Evolutionary conservation across 2,888 invertebrate species (phyloP), one percentile per base, ranked within the genome.

Genomic region (Chouioia cunea): DNA sequence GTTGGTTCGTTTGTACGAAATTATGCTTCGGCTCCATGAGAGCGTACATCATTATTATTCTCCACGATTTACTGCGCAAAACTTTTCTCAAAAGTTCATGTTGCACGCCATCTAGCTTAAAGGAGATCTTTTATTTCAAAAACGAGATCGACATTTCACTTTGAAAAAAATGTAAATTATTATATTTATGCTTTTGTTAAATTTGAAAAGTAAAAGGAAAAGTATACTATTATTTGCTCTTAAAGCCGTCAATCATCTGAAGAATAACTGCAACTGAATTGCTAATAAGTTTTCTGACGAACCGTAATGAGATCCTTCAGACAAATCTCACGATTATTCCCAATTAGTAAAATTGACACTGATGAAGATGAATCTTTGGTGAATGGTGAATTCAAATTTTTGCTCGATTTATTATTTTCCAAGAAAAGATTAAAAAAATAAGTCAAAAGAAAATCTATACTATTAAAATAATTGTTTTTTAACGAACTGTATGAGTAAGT

Each of bases 291-390:
- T 20, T 74, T 76, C 75, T 77, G 70, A 64, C 63, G 56, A 43
- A 52, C 66, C 65, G 65, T 85, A 84, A 83, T 81, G 81, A 83
- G 82, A 79, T 78, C 73, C 81, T 80, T 75, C 72, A 80, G 77
- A 76, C 78, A 79, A 80, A 78, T 76, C 81, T 81, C 79, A 75
- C 78, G 79, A 82, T 84, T 83, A 82, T 82, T 77, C 76, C 67
- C 74, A 76, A 81, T 82, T 83, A 80, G 78, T 77, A 79, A 79
- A 80, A 83, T 81, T 77, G 79, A 69, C 48, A 27, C 57, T 60
- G 46, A 56, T 43, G 16, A 43, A 70, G 36, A 44, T 18, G 50
- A 46, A 20, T 50, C 12, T 58, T 63, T 43, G 14, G 70, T 67
- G 36, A 67, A 70, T 67, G n/a, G n/a, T n/a, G n/a, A 36, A 47